Evolutionary conservation across 2,888 invertebrate genomes (phyloP).

Genomic region (Mimas tiliae): DNA sequence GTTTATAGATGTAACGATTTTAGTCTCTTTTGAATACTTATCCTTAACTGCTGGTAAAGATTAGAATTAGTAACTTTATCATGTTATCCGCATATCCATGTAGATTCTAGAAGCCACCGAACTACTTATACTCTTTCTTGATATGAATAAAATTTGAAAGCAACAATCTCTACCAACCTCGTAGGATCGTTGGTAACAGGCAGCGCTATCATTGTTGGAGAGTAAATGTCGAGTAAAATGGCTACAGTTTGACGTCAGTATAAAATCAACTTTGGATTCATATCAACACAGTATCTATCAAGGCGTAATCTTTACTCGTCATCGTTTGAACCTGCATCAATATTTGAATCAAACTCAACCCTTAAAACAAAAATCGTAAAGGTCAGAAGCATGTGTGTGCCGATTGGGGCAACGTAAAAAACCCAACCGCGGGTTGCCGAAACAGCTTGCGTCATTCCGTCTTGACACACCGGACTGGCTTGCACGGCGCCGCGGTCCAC

Average conservation of each 20-base stretch:
- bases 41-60: no score
- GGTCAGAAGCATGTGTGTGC: slow-evolving; percentile 24
- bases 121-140: no score
- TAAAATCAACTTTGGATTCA: no score
- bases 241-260: no score
- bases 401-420: slow-evolving; percentile 28
- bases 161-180: neutral
- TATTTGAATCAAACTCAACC: neutral
- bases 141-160: neutral
- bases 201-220: no score
- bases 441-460: slow-evolving; percentile 76
- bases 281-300: neutral
- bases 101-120: no score
- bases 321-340: neutral
- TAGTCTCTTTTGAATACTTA: no score
- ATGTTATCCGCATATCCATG: no score
- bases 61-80: no score
- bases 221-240: no score
- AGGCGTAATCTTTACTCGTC: neutral
- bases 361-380: slow-evolving; percentile 23
- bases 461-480: slow-evolving; percentile 68
- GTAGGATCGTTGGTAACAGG: neutral
- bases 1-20: no score
- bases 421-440: slow-evolving; percentile 57
- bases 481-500: slow-evolving; percentile 39